Conservation (phyloP, 2,113 vertebrate species). For the Sigmodon hispidus region DNA sequence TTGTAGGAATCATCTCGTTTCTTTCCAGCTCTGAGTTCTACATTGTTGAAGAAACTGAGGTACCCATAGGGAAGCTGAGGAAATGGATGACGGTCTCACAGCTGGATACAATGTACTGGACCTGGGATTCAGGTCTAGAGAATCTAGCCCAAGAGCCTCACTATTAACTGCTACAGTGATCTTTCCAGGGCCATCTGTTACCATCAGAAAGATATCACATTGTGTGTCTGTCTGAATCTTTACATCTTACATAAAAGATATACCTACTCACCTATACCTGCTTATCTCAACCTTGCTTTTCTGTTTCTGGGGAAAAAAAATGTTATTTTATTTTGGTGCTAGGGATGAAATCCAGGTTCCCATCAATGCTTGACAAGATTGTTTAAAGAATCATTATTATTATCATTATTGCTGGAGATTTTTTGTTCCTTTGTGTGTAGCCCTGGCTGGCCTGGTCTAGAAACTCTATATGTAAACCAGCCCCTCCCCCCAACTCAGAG, state of each 20-base stretch:
- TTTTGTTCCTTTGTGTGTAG: not conserved
- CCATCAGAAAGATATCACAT: not conserved
- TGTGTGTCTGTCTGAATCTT: not conserved
- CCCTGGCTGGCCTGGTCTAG: too few species aligned
- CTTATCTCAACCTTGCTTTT: not conserved
- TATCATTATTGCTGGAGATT: not conserved
- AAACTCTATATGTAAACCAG: not conserved
- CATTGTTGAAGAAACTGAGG: not conserved
- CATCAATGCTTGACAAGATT: not conserved
- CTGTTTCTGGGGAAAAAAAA: not conserved
- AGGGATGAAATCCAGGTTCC: not conserved
- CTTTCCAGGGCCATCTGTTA: not conserved
- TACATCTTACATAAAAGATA: not conserved
- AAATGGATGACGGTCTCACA: not conserved
- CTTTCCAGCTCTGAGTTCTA: not conserved
- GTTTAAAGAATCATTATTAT: not conserved
- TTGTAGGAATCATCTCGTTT: not conserved
- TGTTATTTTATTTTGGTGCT: not conserved
- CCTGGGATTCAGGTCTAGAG: not conserved
- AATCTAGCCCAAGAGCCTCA: not conserved
- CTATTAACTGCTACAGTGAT: accelerated
- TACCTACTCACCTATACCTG: not conserved
- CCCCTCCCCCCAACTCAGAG: not conserved
- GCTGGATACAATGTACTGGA: too few species aligned
- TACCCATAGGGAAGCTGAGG: not conserved